Evolutionary conservation across 2,888 invertebrate species (phyloP).

Genomic region (Napeogenes inachia): DNA sequence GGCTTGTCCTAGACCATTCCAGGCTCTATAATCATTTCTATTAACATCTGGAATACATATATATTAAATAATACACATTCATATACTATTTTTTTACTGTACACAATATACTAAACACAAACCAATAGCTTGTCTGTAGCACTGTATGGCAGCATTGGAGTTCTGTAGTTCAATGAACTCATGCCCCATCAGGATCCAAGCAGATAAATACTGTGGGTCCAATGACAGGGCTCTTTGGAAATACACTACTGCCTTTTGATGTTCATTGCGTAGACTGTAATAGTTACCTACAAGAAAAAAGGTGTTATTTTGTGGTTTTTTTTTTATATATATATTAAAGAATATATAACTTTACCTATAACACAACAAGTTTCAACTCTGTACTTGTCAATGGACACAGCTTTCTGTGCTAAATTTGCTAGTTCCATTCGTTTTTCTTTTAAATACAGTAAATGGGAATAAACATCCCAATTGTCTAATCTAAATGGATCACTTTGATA

Average conservation of each 20-base stretch:
- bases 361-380: constrained; percentile 98
- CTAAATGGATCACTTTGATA: constrained; percentile 93
- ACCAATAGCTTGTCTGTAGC: constrained; percentile 98
- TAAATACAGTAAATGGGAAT: constrained; percentile 96
- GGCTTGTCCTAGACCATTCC: constrained; percentile 99
- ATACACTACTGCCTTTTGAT: constrained; percentile 98
- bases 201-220: constrained; percentile 95
- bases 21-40: constrained; percentile 95
- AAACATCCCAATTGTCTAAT: constrained; percentile 96
- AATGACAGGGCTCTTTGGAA: constrained; percentile 96
- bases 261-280: constrained; percentile 95
- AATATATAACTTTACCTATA: constrained; percentile 81
- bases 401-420: constrained; percentile 94
- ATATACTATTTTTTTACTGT: constrained; percentile 7
- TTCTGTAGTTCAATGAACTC: constrained; percentile 99
- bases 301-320: background rate
- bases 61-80: constrained; percentile 6
- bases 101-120: constrained; percentile 29
- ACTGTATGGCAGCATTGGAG: constrained; percentile 98
- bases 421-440: constrained; percentile 94
- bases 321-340: background rate
- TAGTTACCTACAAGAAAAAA: constrained; percentile 87
- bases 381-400: constrained; percentile 96
- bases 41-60: constrained; percentile 85
- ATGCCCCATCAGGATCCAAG: constrained; percentile 99